phyloP scores from a whole-genome alignment of 2,113 vertebrate species.

The Sisor rabdophorus region DNA sequence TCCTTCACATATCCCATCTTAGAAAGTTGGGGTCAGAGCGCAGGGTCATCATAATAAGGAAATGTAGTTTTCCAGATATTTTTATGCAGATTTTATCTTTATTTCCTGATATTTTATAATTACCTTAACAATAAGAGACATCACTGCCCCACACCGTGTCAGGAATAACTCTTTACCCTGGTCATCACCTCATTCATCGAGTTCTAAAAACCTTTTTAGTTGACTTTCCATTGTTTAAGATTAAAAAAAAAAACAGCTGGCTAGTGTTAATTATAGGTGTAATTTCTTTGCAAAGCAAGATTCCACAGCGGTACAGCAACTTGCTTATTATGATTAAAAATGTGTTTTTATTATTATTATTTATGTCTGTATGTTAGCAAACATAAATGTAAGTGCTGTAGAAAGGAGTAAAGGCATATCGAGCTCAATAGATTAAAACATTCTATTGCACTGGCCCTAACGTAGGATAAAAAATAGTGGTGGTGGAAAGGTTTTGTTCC shows the following conservation, averaged over 20 bases:
- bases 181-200: no score
- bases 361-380: not conserved
- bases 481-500: no score
- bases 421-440: no score
- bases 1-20: no score
- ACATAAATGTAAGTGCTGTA: not conserved
- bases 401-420: not conserved
- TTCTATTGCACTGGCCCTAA: no score
- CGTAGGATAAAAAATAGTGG: not conserved
- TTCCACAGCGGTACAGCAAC: not conserved
- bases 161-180: not conserved
- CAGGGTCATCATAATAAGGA: no score
- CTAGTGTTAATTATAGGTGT: not conserved
- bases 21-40: no score
- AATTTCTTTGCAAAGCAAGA: not conserved
- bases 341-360: not conserved
- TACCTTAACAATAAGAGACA: no score
- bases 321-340: not conserved
- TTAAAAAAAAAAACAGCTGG: not conserved
- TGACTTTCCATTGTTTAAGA: not conserved
- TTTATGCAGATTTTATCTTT: no score
- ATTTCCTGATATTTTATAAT: no score
- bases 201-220: not conserved
- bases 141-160: no score
- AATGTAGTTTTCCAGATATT: no score